Evolutionary conservation across 2,797 vertebrate species (phyloP), one percentile per base, ranked within the genome.

Genomic region (Cyclura pinguis): DNA sequence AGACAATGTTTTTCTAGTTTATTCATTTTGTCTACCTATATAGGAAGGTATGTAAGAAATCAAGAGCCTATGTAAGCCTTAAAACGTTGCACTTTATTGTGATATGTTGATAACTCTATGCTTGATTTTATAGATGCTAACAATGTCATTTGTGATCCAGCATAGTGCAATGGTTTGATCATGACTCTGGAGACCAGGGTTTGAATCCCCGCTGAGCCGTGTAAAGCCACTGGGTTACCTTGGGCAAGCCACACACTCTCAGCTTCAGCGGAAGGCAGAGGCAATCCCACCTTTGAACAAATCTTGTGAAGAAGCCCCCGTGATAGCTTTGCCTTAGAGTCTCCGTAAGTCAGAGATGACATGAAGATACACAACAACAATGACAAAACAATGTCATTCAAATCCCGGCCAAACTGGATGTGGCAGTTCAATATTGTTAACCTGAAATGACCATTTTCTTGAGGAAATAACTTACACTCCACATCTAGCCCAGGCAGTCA

Each of bases 401-500:
- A 22, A 32, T 22, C 80, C 32, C 67, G 92, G 0, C 0, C 50
- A 29, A 84, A 2, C 6, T 6, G 24, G 84, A 52, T 82, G 88
- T 22, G 13, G 78, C 6, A 92, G 78, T 0, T 55, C 57, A 78
- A 69, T 0, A 52, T 47, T 7, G 2, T 92, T 4, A 38, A 1
- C 89, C 72, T 32, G 18, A 22, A 1, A 55, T 0, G 80, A 50
- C 9, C 0, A 6, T 86, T 59, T 85, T 62, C 38, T 91, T 74
- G 13, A 90, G 84, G 12, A 83, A 2, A 1, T 6, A 7, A 16
- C 4, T 72, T 0, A 0, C 3, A 32, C 62, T 6, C 9, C 38
- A 35, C n/a, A 67, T 92, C 20, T 32, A 94, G 81, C 80, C 62
- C 64, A 85, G 13, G 10, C 42, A 1, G 13, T 24, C 18, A 32